phyloP scores from a whole-genome alignment of 64 coral and sea anemone species.

The Catalaphyllia jardinei region DNA sequence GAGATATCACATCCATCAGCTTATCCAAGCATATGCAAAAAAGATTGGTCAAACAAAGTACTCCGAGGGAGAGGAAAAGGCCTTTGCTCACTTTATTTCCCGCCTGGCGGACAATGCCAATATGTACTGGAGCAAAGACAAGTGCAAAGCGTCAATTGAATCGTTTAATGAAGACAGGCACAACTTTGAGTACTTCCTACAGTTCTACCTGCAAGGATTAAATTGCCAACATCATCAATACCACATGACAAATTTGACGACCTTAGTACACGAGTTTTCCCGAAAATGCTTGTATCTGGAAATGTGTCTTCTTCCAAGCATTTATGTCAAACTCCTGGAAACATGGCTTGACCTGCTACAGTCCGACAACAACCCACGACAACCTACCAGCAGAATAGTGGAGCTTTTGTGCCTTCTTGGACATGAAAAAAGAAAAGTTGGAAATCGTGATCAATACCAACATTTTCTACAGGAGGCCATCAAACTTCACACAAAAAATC shows the following conservation, averaged over 20 bases:
- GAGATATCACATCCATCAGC: constrained; percentile 35
- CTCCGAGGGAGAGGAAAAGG: not conserved
- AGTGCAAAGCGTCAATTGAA: constrained; percentile 50
- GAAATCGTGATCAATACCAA: constrained; percentile 20
- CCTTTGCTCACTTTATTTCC: constrained; percentile 27
- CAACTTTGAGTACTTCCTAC: constrained; percentile 31
- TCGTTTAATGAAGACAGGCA: constrained; percentile 45
- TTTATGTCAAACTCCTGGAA: constrained; percentile 2
- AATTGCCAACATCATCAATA: not conserved
- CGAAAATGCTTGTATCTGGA: constrained; percentile 10
- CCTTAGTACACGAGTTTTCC: not conserved
- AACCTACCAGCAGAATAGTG: not conserved
- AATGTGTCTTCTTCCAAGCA: constrained; percentile 47
- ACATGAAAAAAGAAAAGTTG: constrained; percentile 40
- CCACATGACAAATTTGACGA: not conserved
- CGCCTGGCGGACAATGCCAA: constrained; percentile 1
- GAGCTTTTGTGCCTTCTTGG: constrained; percentile 35
- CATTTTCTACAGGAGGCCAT: not conserved
- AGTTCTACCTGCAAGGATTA: not conserved
- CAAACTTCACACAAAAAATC: not conserved
- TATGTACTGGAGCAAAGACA: constrained; percentile 40
- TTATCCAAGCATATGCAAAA: constrained; percentile 40
- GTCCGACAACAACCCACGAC: no score
- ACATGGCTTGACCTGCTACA: not conserved
- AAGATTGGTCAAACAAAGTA: not conserved